Evolutionary conservation across 2,113 vertebrate genomes (phyloP).

Genomic region (Poecile atricapillus): DNA sequence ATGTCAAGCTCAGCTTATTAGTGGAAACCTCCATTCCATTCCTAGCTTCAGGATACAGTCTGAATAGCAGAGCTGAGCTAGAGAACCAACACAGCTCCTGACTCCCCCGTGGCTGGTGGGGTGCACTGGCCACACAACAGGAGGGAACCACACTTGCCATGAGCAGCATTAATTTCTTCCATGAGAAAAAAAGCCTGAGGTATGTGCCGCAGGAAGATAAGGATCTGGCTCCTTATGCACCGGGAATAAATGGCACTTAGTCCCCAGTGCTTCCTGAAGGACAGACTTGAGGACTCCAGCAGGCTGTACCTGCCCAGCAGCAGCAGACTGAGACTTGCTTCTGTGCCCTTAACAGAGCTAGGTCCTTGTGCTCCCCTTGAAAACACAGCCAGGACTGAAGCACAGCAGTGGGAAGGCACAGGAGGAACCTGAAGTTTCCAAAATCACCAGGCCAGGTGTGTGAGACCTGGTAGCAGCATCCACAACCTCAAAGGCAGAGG

Average conservation of each 20-base stretch:
- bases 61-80: neutral
- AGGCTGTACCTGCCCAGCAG: neutral
- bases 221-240: neutral
- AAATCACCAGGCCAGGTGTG: rapidly evolving
- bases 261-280: neutral
- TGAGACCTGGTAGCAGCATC: neutral
- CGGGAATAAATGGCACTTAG: neutral
- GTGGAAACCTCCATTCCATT: neutral
- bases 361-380: neutral
- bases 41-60: neutral
- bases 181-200: neutral
- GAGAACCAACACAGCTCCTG: neutral
- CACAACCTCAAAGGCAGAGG: neutral
- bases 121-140: neutral
- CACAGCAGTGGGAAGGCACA: neutral
- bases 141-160: neutral
- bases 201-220: neutral
- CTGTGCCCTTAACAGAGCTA: neutral
- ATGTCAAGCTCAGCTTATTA: neutral
- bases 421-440: neutral
- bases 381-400: neutral
- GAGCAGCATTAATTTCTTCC: neutral
- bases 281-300: neutral
- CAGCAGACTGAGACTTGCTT: neutral
- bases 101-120: neutral